Evolutionary conservation across 2,888 invertebrate species (phyloP).

Genomic region (Pediacus dermestoides): DNA sequence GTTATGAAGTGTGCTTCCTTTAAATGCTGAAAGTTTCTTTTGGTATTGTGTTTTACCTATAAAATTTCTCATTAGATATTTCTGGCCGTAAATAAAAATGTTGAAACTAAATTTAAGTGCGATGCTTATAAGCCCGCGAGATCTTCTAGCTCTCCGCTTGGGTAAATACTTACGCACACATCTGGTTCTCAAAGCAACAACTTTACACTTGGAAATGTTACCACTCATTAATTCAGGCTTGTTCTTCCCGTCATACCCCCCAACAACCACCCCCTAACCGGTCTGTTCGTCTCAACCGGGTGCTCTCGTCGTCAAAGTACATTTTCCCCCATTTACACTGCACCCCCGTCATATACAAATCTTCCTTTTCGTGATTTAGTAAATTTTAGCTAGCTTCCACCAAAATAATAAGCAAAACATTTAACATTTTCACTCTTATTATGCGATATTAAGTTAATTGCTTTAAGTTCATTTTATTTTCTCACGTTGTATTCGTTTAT

Average conservation of each 20-base stretch:
- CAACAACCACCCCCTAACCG: slow-evolving; percentile 8
- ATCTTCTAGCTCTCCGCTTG: slow-evolving; percentile 34
- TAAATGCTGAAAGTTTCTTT: no score
- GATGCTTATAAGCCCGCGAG: slow-evolving; percentile 37
- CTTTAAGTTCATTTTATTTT: no score
- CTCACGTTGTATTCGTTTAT: no score
- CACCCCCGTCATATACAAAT: slow-evolving; percentile 27
- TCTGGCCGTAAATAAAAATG: slow-evolving; percentile 26
- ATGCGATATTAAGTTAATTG: no score
- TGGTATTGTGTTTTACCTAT: no score
- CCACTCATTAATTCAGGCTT: slow-evolving; percentile 43
- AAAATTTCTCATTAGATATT: slow-evolving; percentile 28
- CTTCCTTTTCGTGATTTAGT: slow-evolving; percentile 19
- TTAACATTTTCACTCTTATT: no score
- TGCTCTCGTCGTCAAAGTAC: slow-evolving; percentile 30
- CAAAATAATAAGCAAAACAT: no score
- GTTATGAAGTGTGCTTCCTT: no score
- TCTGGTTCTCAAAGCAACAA: slow-evolving; percentile 40
- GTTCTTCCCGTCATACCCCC: slow-evolving; percentile 26
- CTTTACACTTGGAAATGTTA: slow-evolving; percentile 43
- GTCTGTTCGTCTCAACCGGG: slow-evolving; percentile 9
- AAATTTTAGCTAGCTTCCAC: no score
- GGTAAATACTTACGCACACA: slow-evolving; percentile 41
- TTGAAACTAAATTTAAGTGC: slow-evolving; percentile 32
- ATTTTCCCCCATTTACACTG: slow-evolving; percentile 33